Conservation (phyloP, 2,888 invertebrate genomes). For the Shargacucullia verbasci region DNA sequence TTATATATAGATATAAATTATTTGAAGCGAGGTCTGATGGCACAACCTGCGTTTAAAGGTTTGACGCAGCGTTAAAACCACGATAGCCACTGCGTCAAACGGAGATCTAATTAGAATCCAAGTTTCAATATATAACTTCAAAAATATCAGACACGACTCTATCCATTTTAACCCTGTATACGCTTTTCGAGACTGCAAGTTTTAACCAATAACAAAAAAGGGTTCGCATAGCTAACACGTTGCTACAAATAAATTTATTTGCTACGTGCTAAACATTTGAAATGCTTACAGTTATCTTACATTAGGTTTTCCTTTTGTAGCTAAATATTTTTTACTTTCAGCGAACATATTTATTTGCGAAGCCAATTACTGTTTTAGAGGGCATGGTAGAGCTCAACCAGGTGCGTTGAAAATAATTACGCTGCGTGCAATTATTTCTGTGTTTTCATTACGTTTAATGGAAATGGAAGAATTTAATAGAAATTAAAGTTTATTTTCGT, state of each 20-base stretch:
- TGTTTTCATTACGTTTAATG: too few species aligned
- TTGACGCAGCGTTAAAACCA: too few species aligned
- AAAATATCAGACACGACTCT: constrained; percentile 21
- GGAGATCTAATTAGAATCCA: too few species aligned
- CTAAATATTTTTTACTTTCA: constrained; percentile 5
- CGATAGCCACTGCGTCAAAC: too few species aligned
- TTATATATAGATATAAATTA: too few species aligned
- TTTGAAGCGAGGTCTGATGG: too few species aligned
- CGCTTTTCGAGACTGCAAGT: constrained; percentile 27
- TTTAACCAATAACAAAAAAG: constrained; percentile 36
- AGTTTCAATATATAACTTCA: constrained; percentile 3
- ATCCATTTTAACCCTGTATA: constrained; percentile 20
- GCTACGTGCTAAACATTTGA: constrained; percentile 39
- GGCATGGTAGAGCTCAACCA: neutral
- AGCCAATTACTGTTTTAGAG: neutral
- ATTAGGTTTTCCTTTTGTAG: constrained; percentile 13
- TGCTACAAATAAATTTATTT: constrained; percentile 39
- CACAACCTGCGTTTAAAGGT: too few species aligned
- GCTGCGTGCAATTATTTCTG: too few species aligned
- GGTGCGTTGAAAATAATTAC: neutral
- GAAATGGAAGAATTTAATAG: too few species aligned
- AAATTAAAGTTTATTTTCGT: too few species aligned
- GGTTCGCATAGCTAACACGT: constrained; percentile 38
- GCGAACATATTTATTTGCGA: constrained; percentile 8
- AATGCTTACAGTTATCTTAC: constrained; percentile 28